Percentiles rank a stretch among this genome's conserved stretches.
phyloP scores from a whole-genome alignment of 2,113 vertebrate genomes.

The Polyodon spathula region DNA sequence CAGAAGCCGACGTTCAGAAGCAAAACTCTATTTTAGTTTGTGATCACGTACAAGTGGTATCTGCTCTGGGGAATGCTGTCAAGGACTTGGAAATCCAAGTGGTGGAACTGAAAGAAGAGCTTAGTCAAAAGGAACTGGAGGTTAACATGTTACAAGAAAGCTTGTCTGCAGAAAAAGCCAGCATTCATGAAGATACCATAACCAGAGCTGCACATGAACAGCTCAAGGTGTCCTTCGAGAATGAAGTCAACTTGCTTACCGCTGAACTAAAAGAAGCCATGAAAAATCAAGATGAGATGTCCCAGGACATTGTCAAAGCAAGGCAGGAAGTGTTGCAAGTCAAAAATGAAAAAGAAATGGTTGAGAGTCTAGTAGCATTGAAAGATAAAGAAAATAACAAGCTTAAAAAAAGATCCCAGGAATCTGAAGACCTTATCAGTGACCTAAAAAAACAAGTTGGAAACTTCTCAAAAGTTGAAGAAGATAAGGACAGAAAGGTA shows the following conservation, averaged over 20 bases:
- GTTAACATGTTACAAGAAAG: conserved; percentile 69
- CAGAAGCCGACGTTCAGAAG: conserved; percentile 68
- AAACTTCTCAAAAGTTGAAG: conserved; percentile 72
- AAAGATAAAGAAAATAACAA: conserved; percentile 57
- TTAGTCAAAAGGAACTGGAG: conserved; percentile 60
- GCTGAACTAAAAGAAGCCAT: conserved; percentile 72
- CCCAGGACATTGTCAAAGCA: conserved; percentile 62
- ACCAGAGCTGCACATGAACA: conserved; percentile 58
- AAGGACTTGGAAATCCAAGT: conserved; percentile 71
- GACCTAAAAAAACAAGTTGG: conserved; percentile 76
- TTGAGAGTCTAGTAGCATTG: conserved; percentile 44
- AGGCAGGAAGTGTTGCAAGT: conserved; percentile 67
- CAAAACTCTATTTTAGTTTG: conserved; percentile 64
- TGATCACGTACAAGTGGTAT: conserved; percentile 76
- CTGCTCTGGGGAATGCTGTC: conserved; percentile 61
- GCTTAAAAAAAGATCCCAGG: conserved; percentile 61
- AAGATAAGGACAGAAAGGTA: conserved; percentile 93
- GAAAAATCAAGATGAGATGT: conserved; percentile 78
- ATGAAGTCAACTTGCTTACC: conserved; percentile 63
- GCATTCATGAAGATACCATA: conserved; percentile 56
- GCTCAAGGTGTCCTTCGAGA: conserved; percentile 57
- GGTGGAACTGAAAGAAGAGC: conserved; percentile 52
- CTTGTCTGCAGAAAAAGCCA: conserved; percentile 58
- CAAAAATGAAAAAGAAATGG: conserved; percentile 53
- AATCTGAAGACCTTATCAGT: conserved; percentile 71